These are phyloP conservation scores for Alligator mississippiensis DNA, from an alignment of 2,113 vertebrate species.

Conservation along the genomic window DNA sequence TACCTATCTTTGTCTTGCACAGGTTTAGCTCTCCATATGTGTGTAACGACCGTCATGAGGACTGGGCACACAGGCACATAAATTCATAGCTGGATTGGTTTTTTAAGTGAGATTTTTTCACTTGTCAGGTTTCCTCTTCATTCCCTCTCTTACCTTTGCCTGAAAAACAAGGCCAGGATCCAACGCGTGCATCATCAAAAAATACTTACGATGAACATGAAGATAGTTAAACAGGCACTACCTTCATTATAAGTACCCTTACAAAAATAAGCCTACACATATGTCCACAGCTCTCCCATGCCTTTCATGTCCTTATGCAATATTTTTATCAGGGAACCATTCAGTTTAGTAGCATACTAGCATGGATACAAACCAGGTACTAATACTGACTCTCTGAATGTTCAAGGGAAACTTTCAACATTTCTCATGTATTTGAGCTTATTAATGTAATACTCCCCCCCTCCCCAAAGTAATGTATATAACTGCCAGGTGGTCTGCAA, in stretches of 20 bases:
- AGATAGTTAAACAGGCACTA: background rate
- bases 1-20: conserved; percentile 37
- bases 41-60: background rate
- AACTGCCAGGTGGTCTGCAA: background rate
- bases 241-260: background rate
- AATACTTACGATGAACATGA: background rate
- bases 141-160: background rate
- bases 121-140: background rate
- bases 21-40: conserved; percentile 26
- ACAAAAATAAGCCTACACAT: background rate
- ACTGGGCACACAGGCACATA: background rate
- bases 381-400: background rate
- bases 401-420: background rate
- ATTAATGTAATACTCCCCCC: background rate
- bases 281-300: background rate
- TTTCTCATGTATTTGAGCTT: background rate
- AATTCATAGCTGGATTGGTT: background rate
- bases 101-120: background rate
- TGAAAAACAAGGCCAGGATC: background rate
- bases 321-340: background rate
- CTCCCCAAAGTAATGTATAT: background rate
- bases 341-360: background rate
- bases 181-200: background rate
- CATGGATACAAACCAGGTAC: background rate
- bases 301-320: background rate